Conservation (phyloP, 2,888 invertebrate genomes). For the Julus scandinavius region DNA sequence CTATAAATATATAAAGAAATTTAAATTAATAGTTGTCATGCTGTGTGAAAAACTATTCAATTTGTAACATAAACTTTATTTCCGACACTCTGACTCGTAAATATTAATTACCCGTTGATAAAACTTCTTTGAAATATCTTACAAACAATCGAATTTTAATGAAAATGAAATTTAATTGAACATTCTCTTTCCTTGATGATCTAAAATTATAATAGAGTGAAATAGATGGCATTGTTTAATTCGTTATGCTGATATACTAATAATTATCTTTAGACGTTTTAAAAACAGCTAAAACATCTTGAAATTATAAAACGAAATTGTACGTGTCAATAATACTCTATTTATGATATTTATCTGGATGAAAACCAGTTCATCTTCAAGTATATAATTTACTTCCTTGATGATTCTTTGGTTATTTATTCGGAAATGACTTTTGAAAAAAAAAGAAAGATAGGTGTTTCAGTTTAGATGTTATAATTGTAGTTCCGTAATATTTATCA, state of each 20-base stretch:
- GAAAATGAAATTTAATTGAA: neutral
- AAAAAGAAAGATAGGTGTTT: neutral
- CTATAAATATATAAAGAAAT: too few species aligned
- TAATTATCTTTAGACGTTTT: neutral
- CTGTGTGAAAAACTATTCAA: too few species aligned
- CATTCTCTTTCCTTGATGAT: neutral
- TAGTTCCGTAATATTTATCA: slow-evolving; percentile 1
- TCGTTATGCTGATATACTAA: neutral
- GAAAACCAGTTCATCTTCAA: neutral
- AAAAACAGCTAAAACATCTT: neutral
- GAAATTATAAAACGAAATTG: neutral
- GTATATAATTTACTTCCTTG: neutral
- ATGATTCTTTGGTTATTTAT: neutral
- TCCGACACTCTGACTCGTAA: neutral
- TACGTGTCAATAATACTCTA: neutral
- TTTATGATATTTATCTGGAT: neutral
- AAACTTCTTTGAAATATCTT: neutral
- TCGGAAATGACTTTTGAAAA: neutral
- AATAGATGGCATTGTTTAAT: neutral
- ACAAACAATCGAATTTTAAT: neutral
- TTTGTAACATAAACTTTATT: neutral
- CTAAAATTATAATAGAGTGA: neutral
- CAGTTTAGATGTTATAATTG: neutral
- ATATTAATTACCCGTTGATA: neutral
- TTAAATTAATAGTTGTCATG: too few species aligned